phyloP scores from a whole-genome alignment of 2,113 vertebrate genomes.

The Pseudorectes ferrugineus region DNA sequence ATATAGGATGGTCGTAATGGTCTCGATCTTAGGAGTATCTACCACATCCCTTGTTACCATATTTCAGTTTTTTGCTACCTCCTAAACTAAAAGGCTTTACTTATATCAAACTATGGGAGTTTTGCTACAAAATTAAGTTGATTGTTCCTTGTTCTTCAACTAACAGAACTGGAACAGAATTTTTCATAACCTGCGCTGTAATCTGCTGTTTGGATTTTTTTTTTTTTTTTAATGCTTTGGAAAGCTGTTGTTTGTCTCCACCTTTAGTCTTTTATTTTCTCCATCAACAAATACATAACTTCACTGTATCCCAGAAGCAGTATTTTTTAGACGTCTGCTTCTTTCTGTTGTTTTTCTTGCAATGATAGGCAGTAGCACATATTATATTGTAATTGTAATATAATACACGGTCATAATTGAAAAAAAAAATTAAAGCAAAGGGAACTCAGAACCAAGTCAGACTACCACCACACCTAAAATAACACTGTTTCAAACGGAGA shows the following conservation, averaged over 20 bases:
- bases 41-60: neutral
- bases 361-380: neutral
- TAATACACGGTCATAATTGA: neutral
- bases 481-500: neutral
- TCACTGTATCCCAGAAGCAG: neutral
- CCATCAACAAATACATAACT: neutral
- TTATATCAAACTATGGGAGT: neutral
- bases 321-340: neutral
- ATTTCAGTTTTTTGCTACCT: neutral
- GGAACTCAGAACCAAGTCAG: neutral
- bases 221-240: neutral
- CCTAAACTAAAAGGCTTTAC: neutral
- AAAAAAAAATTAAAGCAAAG: neutral
- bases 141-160: neutral
- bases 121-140: neutral
- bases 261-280: neutral
- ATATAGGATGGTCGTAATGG: fast-evolving
- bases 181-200: neutral
- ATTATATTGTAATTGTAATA: neutral
- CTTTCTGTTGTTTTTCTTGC: neutral
- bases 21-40: neutral
- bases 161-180: neutral
- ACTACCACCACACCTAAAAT: neutral
- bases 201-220: neutral
- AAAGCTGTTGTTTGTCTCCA: neutral